Percentiles rank a stretch among this genome's conserved stretches.
Conservation (phyloP, 2,113 vertebrate genomes). For the Clarias batrachus region DNA sequence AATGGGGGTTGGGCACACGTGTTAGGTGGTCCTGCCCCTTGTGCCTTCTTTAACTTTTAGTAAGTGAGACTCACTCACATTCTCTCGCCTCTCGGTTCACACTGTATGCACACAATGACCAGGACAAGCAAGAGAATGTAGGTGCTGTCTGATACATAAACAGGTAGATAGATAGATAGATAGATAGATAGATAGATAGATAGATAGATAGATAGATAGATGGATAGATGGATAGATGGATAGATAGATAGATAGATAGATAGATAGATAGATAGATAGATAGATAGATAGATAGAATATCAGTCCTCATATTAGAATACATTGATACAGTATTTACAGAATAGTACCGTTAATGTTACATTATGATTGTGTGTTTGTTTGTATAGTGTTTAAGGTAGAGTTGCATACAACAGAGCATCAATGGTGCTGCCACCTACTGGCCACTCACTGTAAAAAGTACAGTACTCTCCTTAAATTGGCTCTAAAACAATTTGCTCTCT, state of each 20-base stretch:
- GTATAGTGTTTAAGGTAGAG: background rate
- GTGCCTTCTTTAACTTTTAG: conserved; percentile 23
- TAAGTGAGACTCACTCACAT: conserved; percentile 23
- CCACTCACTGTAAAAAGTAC: background rate
- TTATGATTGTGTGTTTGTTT: background rate
- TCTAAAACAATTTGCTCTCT: background rate
- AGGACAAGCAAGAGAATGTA: background rate
- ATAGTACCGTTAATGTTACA: background rate
- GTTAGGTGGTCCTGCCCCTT: conserved; percentile 52
- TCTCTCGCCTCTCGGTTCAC: background rate
- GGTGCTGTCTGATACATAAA: background rate
- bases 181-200: conserved; percentile 16
- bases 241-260: background rate
- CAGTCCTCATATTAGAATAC: background rate
- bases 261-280: background rate
- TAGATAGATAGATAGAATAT: background rate
- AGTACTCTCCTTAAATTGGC: background rate
- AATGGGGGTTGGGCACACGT: conserved; percentile 50
- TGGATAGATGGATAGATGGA: background rate
- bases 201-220: conserved; percentile 10
- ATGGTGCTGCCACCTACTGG: conserved; percentile 19
- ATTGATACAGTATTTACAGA: background rate
- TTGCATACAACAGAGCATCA: background rate
- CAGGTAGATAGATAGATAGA: background rate
- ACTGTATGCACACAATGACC: conserved; percentile 12